Evolutionary conservation across 2,888 invertebrate species (phyloP).

Genomic region (Ceraclea dissimilis): DNA sequence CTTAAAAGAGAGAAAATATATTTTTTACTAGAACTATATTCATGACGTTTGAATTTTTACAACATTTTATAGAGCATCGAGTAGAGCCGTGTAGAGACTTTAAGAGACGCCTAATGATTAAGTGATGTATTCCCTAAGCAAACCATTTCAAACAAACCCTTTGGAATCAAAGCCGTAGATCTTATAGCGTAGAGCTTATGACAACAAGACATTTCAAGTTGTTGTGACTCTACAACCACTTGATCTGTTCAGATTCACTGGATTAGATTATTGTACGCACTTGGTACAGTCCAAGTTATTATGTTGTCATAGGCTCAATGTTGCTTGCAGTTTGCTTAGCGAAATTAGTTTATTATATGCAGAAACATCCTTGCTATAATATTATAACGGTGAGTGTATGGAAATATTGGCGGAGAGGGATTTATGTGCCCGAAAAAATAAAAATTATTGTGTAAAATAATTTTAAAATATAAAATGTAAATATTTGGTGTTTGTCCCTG

Average conservation of each 20-base stretch:
- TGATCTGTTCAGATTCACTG: neutral
- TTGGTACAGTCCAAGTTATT: too few relatives aligned
- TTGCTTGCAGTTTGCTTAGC: slow-evolving; percentile 26
- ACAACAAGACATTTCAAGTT: slow-evolving; percentile 11
- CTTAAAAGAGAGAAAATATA: slow-evolving; percentile 23
- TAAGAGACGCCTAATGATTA: slow-evolving; percentile 17
- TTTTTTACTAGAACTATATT: slow-evolving; percentile 23
- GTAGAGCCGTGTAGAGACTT: slow-evolving; percentile 25
- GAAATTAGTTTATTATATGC: slow-evolving; percentile 26
- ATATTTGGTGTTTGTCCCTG: neutral
- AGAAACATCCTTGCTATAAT: slow-evolving; percentile 25
- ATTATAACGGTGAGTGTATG: slow-evolving; percentile 44
- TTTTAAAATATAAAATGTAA: neutral
- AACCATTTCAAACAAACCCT: slow-evolving; percentile 20
- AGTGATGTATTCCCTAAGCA: slow-evolving; percentile 26
- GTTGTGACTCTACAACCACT: neutral
- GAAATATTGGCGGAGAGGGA: slow-evolving; percentile 52
- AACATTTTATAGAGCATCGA: slow-evolving; percentile 22
- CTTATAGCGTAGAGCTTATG: slow-evolving; percentile 14
- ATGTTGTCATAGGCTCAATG: too few relatives aligned
- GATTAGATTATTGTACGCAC: too few relatives aligned
- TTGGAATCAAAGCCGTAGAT: slow-evolving; percentile 14
- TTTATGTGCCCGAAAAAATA: slow-evolving; percentile 29
- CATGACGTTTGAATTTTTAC: slow-evolving; percentile 16
- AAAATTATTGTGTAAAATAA: neutral